These are phyloP conservation scores for Moxostoma hubbsi DNA, from an alignment of 2,797 vertebrate genomes.

Conservation along the genomic window DNA sequence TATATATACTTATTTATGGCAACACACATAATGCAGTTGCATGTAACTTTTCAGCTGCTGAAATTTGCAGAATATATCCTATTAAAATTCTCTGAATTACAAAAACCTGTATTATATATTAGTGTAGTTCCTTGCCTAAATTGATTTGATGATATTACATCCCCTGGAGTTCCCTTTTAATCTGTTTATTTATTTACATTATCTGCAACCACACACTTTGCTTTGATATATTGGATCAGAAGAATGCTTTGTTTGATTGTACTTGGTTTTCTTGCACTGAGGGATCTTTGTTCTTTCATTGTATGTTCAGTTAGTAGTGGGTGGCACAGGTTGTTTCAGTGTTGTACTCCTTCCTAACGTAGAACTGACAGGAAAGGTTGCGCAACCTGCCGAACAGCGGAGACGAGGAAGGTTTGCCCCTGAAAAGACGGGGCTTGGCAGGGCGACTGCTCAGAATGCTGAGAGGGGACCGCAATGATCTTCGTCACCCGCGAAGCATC, in stretches of 20 bases:
- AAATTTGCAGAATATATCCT: too few relatives aligned
- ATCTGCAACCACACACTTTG: slow-evolving; percentile 14
- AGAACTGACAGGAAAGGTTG: slow-evolving; percentile 63
- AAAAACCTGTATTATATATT: neutral
- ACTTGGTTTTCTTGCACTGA: slow-evolving; percentile 33
- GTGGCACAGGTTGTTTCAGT: slow-evolving; percentile 34
- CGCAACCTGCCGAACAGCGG: slow-evolving; percentile 49
- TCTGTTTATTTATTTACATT: slow-evolving; percentile 31
- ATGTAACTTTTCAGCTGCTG: too few relatives aligned
- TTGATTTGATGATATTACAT: neutral
- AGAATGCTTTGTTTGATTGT: slow-evolving; percentile 14
- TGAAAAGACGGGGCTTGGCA: slow-evolving; percentile 45
- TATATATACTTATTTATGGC: neutral
- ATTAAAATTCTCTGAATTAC: neutral
- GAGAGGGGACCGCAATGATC: slow-evolving; percentile 58
- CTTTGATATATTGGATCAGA: neutral
- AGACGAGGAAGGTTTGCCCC: slow-evolving; percentile 50
- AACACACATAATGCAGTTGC: slow-evolving; percentile 5
- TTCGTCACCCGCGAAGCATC: slow-evolving; percentile 54
- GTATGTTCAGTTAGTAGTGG: slow-evolving; percentile 39
- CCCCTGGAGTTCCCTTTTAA: slow-evolving; percentile 8
- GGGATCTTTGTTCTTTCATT: slow-evolving; percentile 36
- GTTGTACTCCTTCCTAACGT: slow-evolving; percentile 30
- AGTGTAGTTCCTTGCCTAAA: neutral
- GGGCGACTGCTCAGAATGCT: slow-evolving; percentile 60